phyloP scores from a whole-genome alignment of 2,797 vertebrate species.

The Zalophus californianus region DNA sequence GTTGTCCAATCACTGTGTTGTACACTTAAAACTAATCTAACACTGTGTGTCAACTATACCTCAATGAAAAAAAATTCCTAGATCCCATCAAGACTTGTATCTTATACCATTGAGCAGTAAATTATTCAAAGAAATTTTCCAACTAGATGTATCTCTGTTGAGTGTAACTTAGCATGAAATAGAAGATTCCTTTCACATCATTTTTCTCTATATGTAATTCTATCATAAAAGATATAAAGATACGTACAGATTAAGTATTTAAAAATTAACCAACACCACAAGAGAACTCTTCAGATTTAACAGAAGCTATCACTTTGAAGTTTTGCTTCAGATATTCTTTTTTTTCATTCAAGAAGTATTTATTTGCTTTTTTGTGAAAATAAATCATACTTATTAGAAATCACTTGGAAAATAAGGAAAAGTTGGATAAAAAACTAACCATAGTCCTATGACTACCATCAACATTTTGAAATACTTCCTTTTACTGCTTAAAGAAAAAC shows the following conservation, averaged over 20 bases:
- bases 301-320: background rate
- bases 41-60: background rate
- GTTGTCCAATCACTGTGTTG: background rate
- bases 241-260: background rate
- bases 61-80: background rate
- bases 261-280: background rate
- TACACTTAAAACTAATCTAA: background rate
- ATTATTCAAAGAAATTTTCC: background rate
- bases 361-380: background rate
- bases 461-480: constrained; percentile 24
- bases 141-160: background rate
- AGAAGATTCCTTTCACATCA: background rate
- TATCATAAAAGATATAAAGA: background rate
- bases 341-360: background rate
- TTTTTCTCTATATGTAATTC: background rate
- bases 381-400: background rate
- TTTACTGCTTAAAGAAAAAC: background rate
- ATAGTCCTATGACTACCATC: background rate
- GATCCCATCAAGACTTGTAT: background rate
- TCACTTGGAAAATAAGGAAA: constrained; percentile 8
- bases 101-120: background rate
- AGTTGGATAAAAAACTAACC: background rate
- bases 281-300: background rate
- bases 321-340: background rate
- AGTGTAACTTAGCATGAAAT: constrained; percentile 8